A percentile compares a stretch with the other conserved stretches of the same genome.
These are phyloP conservation scores for Amorpha juglandis DNA, from an alignment of 2,888 invertebrate genomes.

Conservation along the genomic window DNA sequence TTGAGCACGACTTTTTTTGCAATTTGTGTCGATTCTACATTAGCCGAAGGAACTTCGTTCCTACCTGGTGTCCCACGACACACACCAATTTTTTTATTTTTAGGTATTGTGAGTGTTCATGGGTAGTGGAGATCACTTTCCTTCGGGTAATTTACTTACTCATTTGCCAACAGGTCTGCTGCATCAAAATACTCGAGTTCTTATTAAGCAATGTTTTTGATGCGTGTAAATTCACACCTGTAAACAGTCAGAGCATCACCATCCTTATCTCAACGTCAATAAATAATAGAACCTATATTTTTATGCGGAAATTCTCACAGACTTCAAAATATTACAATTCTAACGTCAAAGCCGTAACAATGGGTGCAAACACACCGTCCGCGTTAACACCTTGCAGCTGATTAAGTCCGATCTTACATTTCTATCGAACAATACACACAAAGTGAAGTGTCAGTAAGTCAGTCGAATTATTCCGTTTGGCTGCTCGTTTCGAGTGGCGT, in stretches of 20 bases:
- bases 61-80: too few relatives aligned
- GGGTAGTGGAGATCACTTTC: too few relatives aligned
- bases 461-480: slow-evolving; percentile 49
- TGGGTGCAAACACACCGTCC: slow-evolving; percentile 71
- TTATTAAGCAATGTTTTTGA: too few relatives aligned
- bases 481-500: slow-evolving; percentile 36
- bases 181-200: neutral
- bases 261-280: neutral
- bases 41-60: too few relatives aligned
- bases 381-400: slow-evolving; percentile 19
- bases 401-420: slow-evolving; percentile 26
- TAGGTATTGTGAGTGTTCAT: too few relatives aligned
- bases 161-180: too few relatives aligned
- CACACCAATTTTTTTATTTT: too few relatives aligned
- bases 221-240: too few relatives aligned
- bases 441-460: slow-evolving; percentile 53
- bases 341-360: slow-evolving; percentile 84
- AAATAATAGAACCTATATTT: slow-evolving; percentile 7
- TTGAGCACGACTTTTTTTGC: too few relatives aligned
- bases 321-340: slow-evolving; percentile 31
- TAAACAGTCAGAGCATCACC: too few relatives aligned
- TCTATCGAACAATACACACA: slow-evolving; percentile 40
- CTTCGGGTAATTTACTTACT: too few relatives aligned
- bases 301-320: slow-evolving; percentile 19
- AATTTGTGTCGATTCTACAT: too few relatives aligned